Evolutionary conservation across 2,797 vertebrate species (phyloP).

Genomic region (Sebastes itinus): DNA sequence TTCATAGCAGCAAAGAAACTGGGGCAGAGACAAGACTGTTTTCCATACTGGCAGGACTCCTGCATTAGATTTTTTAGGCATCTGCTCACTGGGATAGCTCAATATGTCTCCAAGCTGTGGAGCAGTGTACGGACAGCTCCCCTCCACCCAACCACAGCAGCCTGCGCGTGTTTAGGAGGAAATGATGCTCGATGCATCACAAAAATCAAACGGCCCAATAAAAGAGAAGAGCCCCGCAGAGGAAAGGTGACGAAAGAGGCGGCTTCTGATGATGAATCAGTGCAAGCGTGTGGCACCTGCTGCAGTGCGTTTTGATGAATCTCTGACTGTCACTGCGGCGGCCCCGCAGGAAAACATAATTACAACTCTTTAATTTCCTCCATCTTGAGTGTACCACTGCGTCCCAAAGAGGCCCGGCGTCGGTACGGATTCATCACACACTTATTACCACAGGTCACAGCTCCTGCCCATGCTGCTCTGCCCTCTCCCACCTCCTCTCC

Average conservation of each 20-base stretch:
- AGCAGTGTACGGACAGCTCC: conserved; percentile 10
- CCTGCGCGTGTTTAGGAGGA: conserved; percentile 24
- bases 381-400: conserved; percentile 46
- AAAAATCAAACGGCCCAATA: conserved; percentile 43
- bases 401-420: conserved; percentile 18
- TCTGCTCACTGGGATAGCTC: conserved; percentile 64
- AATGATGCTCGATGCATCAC: conserved; percentile 43
- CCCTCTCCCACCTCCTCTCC: background rate
- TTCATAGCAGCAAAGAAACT: conserved; percentile 61
- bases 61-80: conserved; percentile 66
- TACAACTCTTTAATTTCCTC: conserved; percentile 66
- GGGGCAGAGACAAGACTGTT: conserved; percentile 61
- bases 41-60: conserved; percentile 65
- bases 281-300: conserved; percentile 55
- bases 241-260: conserved; percentile 30
- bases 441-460: conserved; percentile 60
- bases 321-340: conserved; percentile 54
- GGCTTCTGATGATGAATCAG: conserved; percentile 33
- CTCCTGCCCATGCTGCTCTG: conserved; percentile 7
- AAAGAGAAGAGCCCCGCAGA: conserved; percentile 15
- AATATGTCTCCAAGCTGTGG: conserved; percentile 55
- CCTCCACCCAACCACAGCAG: conserved; percentile 26
- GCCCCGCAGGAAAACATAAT: conserved; percentile 63
- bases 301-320: conserved; percentile 62
- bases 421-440: conserved; percentile 56